phyloP scores from a whole-genome alignment of 2,888 invertebrate species.

The Luperina testacea region DNA sequence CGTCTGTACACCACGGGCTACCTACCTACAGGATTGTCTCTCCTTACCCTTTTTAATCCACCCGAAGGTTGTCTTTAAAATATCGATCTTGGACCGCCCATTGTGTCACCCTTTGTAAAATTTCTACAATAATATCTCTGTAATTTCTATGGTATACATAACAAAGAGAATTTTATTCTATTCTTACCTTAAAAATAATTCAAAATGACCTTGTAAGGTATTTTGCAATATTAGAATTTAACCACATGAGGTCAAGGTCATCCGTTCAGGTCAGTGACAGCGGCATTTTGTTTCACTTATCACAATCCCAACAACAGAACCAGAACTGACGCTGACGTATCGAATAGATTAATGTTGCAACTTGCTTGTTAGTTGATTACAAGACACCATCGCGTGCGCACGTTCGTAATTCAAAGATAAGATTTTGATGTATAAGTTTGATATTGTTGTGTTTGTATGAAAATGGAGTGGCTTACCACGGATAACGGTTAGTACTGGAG shows the following conservation, averaged over 20 bases:
- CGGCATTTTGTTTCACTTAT: background rate
- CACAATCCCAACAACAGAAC: background rate
- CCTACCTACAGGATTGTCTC: too few species aligned
- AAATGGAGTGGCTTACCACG: slow-evolving; percentile 79
- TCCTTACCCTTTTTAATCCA: too few species aligned
- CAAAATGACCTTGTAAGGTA: too few species aligned
- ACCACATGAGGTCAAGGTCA: background rate
- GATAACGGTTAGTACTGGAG: slow-evolving; percentile 71
- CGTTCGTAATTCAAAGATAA: slow-evolving; percentile 35
- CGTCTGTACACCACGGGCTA: too few species aligned
- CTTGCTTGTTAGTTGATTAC: slow-evolving; percentile 52
- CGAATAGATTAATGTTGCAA: background rate
- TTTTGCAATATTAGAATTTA: background rate
- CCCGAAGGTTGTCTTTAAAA: too few species aligned
- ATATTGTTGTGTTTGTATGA: slow-evolving; percentile 34
- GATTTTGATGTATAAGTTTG: background rate
- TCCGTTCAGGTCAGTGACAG: background rate
- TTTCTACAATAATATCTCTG: too few species aligned
- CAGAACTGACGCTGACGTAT: background rate
- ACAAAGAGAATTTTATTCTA: too few species aligned
- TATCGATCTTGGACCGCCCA: too few species aligned
- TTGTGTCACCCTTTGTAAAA: too few species aligned
- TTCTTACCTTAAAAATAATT: too few species aligned
- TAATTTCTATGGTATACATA: too few species aligned
- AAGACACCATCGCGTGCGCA: slow-evolving; percentile 62